Evolutionary conservation across 2,888 invertebrate species (phyloP), one percentile per base, ranked within the genome.

Genomic region (Scrobipalpa atriplicella): DNA sequence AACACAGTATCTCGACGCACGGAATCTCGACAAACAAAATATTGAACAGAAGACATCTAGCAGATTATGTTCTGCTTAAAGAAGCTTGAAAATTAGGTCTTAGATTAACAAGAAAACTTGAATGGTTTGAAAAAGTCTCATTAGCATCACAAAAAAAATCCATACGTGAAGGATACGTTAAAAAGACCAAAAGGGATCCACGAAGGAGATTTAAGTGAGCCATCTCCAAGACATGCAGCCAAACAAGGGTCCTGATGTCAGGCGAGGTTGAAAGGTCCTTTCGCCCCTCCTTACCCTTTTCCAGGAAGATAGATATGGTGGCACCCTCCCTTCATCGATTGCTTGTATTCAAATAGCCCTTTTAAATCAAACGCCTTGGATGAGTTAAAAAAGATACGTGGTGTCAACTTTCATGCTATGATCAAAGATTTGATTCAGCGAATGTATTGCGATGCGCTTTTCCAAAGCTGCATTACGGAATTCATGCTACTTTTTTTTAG

Each of bases 341-440:
- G 47, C 62, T 16, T 21, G 47, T 62, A 29, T 62, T 62, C 47
- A 62, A 62, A 62, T 62, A 51, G 62, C 47, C 29, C 62, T 62
- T 62, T 62, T 38, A 58, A 58, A 58, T 58, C 58, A 58, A 58
- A 18, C 58, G 58, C 29, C 2, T 58, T 13, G 0, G 58, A 58
- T 58, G 11, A 13, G 21, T 8, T 7, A 6, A 36, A 56, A n/a
- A 11, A 36, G 58, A 58, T 36, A 36, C 13, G 21, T 29, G 3
- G 19, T 10, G 0, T 5, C 19, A 29, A 18, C 0, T 5, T 1
- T 47, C 1, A 13, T 47, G 29, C 2, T n/a, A n/a, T n/a, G n/a
- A n/a, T n/a, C n/a, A n/a, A n/a, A n/a, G n/a, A n/a, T n/a, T n/a
- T n/a, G n/a, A n/a, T n/a, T n/a, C n/a, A n/a, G n/a, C n/a, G n/a